Percentiles rank a stretch among this genome's conserved stretches.
Conservation (phyloP, 2,888 invertebrate species). For the Neoascia interrupta region DNA sequence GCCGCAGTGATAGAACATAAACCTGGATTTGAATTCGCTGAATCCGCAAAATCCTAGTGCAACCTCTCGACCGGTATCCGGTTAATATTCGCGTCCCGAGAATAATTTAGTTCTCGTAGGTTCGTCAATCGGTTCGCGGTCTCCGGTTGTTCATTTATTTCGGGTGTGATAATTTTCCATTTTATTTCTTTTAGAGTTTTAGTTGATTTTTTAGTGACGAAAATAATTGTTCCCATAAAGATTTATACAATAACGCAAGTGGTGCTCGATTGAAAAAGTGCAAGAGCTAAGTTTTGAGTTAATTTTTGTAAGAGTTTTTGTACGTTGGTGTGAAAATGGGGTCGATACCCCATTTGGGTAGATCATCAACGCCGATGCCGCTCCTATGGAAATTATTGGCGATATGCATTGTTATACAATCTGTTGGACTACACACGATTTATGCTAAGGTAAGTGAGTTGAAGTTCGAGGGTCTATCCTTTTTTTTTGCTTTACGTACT, state of each 20-base stretch:
- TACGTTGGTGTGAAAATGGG: conserved; percentile 68
- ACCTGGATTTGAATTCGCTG: conserved; percentile 27
- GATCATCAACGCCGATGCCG: conserved; percentile 65
- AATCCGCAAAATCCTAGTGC: conserved; percentile 38
- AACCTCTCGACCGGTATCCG: conserved; percentile 37
- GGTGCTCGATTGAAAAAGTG: conserved; percentile 35
- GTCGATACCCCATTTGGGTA: conserved; percentile 70
- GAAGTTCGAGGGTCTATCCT: neutral
- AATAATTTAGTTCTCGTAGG: neutral
- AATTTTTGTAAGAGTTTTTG: conserved; percentile 15
- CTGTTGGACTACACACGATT: conserved; percentile 70
- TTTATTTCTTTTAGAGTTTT: conserved; percentile 35
- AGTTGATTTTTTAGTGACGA: conserved; percentile 42
- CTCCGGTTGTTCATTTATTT: conserved; percentile 4
- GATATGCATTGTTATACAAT: conserved; percentile 72
- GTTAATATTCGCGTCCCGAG: conserved; percentile 31
- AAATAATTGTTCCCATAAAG: conserved; percentile 58
- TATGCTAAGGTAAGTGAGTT: conserved; percentile 74
- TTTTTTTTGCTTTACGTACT: neutral
- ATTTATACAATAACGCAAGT: no score
- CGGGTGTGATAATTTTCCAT: conserved; percentile 7
- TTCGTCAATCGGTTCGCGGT: conserved; percentile 11
- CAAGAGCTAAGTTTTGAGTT: conserved; percentile 8
- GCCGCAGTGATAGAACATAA: conserved; percentile 1
- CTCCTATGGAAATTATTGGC: conserved; percentile 72